Evolutionary conservation across 2,888 invertebrate genomes (phyloP).

Genomic region (Falcaria lacertinaria): DNA sequence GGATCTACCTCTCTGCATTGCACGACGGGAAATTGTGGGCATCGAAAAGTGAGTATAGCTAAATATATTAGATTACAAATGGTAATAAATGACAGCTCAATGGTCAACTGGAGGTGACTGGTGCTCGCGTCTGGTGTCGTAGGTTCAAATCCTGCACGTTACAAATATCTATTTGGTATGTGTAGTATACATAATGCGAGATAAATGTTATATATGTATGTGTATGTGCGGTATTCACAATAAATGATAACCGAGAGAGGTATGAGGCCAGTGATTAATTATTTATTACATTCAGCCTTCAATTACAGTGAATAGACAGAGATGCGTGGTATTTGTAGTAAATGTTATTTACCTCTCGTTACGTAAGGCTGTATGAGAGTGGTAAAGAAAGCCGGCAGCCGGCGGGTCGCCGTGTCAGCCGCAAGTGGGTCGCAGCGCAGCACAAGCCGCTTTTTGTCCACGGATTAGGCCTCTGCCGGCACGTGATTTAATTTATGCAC

Average conservation of each 20-base stretch:
- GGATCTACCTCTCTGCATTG: conserved; percentile 78
- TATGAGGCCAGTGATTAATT: background rate
- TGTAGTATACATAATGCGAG: too few relatives aligned
- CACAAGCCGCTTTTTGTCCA: background rate
- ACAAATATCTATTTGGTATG: too few relatives aligned
- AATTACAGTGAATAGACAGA: conserved; percentile 1
- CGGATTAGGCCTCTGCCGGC: background rate
- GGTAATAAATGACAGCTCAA: background rate
- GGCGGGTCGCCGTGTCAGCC: conserved; percentile 1
- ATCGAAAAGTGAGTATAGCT: conserved; percentile 84
- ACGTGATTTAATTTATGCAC: background rate
- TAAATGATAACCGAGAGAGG: background rate
- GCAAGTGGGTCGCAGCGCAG: conserved; percentile 3
- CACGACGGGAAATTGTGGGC: conserved; percentile 87
- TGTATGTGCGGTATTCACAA: too few relatives aligned
- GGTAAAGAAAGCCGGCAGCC: conserved; percentile 15
- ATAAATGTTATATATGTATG: too few relatives aligned
- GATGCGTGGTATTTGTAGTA: conserved; percentile 13
- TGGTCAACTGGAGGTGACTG: too few relatives aligned
- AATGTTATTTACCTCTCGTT: conserved; percentile 21
- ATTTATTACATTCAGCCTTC: background rate
- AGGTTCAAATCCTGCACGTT: too few relatives aligned
- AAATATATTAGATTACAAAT: background rate
- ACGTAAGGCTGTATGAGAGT: conserved; percentile 25
- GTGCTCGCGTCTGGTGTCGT: too few relatives aligned